Evolutionary conservation across 2,797 vertebrate genomes (phyloP).

Genomic region (Coranthus polyacanthus): DNA sequence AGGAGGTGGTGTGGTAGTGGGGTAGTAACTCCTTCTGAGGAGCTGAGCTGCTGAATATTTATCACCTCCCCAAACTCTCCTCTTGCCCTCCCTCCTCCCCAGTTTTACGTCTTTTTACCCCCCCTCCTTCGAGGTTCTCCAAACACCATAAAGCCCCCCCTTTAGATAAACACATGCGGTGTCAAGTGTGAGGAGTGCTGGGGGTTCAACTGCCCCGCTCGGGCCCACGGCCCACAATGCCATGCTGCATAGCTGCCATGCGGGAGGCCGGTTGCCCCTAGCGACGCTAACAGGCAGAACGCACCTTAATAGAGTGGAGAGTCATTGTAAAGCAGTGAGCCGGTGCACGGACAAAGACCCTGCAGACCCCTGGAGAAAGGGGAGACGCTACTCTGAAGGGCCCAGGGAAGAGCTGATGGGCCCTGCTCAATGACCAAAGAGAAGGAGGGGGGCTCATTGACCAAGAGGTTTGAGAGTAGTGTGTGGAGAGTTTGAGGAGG

Average conservation of each 20-base stretch:
- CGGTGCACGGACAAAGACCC: slow-evolving; percentile 91
- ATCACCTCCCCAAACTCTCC: slow-evolving; percentile 82
- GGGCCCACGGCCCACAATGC: slow-evolving; percentile 90
- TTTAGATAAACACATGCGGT: slow-evolving; percentile 99
- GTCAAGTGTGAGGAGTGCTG: slow-evolving; percentile 97
- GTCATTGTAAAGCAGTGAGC: slow-evolving; percentile 99
- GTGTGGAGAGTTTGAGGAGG: slow-evolving; percentile 61
- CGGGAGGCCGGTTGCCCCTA: slow-evolving; percentile 97
- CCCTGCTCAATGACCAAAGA: slow-evolving; percentile 83
- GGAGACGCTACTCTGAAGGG: slow-evolving; percentile 90
- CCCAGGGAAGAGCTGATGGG: slow-evolving; percentile 92
- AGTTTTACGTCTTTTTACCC: slow-evolving; percentile 83
- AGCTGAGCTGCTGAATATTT: slow-evolving; percentile 92
- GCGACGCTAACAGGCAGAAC: slow-evolving; percentile 99
- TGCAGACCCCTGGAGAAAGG: slow-evolving; percentile 89
- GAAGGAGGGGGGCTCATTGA: slow-evolving; percentile 72
- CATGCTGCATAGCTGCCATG: slow-evolving; percentile 95
- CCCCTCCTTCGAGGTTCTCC: slow-evolving; percentile 78
- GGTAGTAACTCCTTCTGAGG: slow-evolving; percentile 78
- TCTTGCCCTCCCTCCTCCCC: slow-evolving; percentile 59
- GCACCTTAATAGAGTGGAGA: slow-evolving; percentile 99
- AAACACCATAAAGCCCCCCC: slow-evolving; percentile 86
- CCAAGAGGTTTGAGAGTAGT: slow-evolving; percentile 74
- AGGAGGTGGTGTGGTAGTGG: slow-evolving; percentile 46
- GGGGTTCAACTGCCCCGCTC: slow-evolving; percentile 92